Conservation (phyloP, 2,113 vertebrate species). For the Lampris incognitus region DNA sequence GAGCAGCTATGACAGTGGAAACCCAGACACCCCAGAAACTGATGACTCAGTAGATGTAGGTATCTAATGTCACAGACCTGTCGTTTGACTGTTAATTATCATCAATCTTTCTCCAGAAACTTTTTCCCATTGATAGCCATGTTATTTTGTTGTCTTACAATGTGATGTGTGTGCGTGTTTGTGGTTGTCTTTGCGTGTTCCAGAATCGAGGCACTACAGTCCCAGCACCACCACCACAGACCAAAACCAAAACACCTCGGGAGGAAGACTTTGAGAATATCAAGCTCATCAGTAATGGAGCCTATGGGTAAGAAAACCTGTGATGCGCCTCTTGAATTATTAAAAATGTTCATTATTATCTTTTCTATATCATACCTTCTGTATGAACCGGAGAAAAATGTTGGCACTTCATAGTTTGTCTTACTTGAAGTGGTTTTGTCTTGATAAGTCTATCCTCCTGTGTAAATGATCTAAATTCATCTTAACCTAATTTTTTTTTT, state of each 20-base stretch:
- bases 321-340: not conserved
- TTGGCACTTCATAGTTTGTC: too few species aligned
- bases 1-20: conserved; percentile 93
- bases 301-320: conserved; percentile 87
- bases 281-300: conserved; percentile 98
- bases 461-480: not conserved
- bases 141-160: not conserved
- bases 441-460: too few species aligned
- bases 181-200: conserved; percentile 41
- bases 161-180: conserved; percentile 2
- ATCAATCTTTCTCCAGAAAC: too few species aligned
- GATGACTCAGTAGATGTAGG: conserved; percentile 93
- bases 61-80: not conserved
- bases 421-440: too few species aligned
- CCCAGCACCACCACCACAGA: conserved; percentile 73
- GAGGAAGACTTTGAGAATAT: conserved; percentile 98
- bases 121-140: not conserved
- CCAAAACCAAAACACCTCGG: conserved; percentile 89
- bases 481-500: not conserved
- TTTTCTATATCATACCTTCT: too few species aligned
- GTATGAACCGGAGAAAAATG: too few species aligned
- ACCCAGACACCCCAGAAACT: conserved; percentile 93
- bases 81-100: too few species aligned
- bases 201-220: conserved; percentile 85
- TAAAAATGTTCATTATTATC: too few species aligned